These are phyloP conservation scores for Hetaerina americana DNA, from an alignment of 1,140 invertebrate genomes.

Conservation along the genomic window DNA sequence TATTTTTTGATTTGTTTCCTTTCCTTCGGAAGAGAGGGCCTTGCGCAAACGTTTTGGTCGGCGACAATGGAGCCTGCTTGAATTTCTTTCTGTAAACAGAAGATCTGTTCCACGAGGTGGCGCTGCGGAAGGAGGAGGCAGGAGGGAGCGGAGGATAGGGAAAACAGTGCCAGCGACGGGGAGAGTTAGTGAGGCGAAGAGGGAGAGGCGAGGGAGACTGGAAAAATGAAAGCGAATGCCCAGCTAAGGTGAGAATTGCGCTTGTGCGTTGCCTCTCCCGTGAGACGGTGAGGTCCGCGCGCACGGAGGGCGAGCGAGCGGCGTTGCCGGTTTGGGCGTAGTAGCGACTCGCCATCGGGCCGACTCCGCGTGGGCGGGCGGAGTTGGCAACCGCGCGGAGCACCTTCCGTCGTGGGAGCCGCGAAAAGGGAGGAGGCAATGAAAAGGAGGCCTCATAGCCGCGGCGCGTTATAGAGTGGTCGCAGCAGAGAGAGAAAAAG, in stretches of 20 bases:
- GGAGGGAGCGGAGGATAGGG: no score
- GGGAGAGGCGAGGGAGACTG: background rate
- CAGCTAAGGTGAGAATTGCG: background rate
- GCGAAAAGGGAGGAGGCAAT: background rate
- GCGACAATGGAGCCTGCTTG: no score
- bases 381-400: background rate
- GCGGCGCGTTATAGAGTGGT: no score
- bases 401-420: background rate
- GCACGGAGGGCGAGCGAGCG: no score
- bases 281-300: background rate
- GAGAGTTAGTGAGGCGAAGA: background rate
- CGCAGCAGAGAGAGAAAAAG: no score
- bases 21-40: no score
- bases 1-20: no score
- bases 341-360: background rate
- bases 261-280: no score
- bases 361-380: background rate
- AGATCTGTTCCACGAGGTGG: no score
- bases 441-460: background rate
- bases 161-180: background rate
- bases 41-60: no score
- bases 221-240: background rate
- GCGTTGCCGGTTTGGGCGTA: background rate
- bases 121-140: no score
- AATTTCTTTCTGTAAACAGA: no score